Evolutionary conservation across 2,888 invertebrate species (phyloP).

Genomic region (Chrysopilus asiliformis): DNA sequence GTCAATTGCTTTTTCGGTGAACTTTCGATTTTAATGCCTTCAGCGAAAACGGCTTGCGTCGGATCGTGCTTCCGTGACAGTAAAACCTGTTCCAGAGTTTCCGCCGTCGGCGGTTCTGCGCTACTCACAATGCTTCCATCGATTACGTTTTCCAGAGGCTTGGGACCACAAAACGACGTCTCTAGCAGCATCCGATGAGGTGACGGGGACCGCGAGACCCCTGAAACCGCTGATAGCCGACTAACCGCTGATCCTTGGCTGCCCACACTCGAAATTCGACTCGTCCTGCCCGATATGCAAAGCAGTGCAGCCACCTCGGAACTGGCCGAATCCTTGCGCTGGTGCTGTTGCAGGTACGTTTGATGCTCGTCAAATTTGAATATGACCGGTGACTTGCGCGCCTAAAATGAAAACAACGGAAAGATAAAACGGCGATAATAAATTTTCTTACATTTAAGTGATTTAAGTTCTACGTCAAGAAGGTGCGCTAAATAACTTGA

Average conservation of each 20-base stretch:
- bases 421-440: too few species aligned
- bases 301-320: slow-evolving; percentile 64
- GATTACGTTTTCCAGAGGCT: slow-evolving; percentile 46
- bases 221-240: slow-evolving; percentile 39
- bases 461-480: too few species aligned
- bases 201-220: slow-evolving; percentile 60
- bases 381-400: slow-evolving; percentile 35
- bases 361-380: slow-evolving; percentile 37
- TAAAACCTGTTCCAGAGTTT: slow-evolving; percentile 42
- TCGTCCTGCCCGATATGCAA: slow-evolving; percentile 64
- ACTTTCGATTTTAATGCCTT: slow-evolving; percentile 42
- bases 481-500: too few species aligned
- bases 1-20: slow-evolving; percentile 23
- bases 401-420: slow-evolving; percentile 17
- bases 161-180: slow-evolving; percentile 81
- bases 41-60: slow-evolving; percentile 48
- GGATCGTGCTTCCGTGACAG: slow-evolving; percentile 50
- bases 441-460: too few species aligned
- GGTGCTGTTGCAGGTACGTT: slow-evolving; percentile 42
- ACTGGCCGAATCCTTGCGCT: slow-evolving; percentile 59
- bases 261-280: slow-evolving; percentile 68
- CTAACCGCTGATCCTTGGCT: slow-evolving; percentile 58
- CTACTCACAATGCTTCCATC: slow-evolving; percentile 39
- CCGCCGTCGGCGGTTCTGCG: slow-evolving; percentile 39
- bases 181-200: slow-evolving; percentile 84